Evolutionary conservation across 35 echinoderm and acorn worm species (phyloP).

Genomic region (Lytechinus pictus): DNA sequence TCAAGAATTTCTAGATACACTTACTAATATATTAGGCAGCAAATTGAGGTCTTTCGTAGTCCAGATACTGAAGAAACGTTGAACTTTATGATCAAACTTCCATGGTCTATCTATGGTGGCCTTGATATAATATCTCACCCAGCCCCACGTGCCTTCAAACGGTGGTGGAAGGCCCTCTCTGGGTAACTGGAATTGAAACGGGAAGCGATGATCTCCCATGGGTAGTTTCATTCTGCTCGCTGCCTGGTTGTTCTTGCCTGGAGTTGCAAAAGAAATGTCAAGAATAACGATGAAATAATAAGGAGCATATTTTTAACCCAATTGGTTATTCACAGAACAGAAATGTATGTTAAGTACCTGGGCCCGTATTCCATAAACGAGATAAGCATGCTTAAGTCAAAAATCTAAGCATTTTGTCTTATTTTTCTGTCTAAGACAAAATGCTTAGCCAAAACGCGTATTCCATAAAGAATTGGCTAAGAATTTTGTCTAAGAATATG

Average conservation of each 20-base stretch:
- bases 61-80: conserved; percentile 55
- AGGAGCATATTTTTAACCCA: no score
- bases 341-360: no score
- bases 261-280: neutral
- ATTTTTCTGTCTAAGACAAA: no score
- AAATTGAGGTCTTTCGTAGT: conserved; percentile 14
- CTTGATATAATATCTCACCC: conserved; percentile 53
- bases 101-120: conserved; percentile 60
- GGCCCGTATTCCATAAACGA: no score
- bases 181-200: conserved; percentile 62
- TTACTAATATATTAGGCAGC: conserved; percentile 39
- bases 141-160: conserved; percentile 60
- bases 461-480: no score
- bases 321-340: no score
- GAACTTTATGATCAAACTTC: conserved; percentile 60
- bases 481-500: no score
- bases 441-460: no score
- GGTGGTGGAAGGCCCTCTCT: conserved; percentile 26
- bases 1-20: neutral
- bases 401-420: no score
- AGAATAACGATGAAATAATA: neutral
- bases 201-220: conserved; percentile 59
- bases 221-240: conserved; percentile 22
- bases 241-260: conserved; percentile 26
- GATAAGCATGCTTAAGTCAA: no score